These are phyloP conservation scores for Scylla paramamosain DNA, from an alignment of 1,140 invertebrate species.

Conservation along the genomic window DNA sequence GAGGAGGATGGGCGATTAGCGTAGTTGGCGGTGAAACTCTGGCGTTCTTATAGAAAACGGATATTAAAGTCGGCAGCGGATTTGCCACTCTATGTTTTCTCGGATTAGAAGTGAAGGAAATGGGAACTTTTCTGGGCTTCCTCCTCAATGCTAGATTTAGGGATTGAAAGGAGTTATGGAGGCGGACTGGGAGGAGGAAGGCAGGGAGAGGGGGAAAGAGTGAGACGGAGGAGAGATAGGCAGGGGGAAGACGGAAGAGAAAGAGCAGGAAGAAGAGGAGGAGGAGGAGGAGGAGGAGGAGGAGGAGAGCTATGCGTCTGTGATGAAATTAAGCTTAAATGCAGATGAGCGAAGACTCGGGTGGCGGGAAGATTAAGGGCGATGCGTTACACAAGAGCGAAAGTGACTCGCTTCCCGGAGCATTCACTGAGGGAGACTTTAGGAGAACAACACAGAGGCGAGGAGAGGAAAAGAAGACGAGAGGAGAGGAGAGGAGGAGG, in stretches of 20 bases:
- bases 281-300: background rate
- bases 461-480: background rate
- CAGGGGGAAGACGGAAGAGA: background rate
- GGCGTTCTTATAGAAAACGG: constrained; percentile 61
- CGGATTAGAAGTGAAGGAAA: constrained; percentile 63
- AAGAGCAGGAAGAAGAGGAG: background rate
- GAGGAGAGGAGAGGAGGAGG: background rate
- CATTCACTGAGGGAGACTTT: background rate
- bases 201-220: background rate
- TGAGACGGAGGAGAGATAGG: background rate
- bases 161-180: background rate
- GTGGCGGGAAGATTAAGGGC: background rate
- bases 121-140: constrained; percentile 46
- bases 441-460: background rate
- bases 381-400: background rate
- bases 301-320: background rate
- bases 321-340: constrained; percentile 9
- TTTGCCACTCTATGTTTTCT: constrained; percentile 67
- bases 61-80: constrained; percentile 63
- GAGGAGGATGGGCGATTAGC: constrained; percentile 51
- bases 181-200: background rate
- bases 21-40: constrained; percentile 49
- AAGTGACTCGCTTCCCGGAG: background rate
- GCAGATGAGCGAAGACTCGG: background rate
- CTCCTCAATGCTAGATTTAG: constrained; percentile 30